Percentiles rank a stretch among this genome's conserved stretches.
Evolutionary conservation across 1,140 invertebrate species (phyloP).

Genomic region (Dendrolimus kikuchii): DNA sequence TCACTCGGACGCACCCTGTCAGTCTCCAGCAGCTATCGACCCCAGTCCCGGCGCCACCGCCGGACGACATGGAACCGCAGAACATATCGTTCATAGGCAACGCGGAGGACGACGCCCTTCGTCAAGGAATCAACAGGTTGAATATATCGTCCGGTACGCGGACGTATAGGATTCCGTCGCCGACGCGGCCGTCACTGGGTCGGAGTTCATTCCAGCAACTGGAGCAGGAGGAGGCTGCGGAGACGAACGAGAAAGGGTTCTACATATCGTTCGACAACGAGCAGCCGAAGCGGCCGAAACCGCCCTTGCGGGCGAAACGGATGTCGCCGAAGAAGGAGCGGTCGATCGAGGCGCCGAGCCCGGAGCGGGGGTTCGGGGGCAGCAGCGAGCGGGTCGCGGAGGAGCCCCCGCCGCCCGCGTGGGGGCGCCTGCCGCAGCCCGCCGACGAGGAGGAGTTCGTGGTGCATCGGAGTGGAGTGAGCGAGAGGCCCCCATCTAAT

Average conservation of each 20-base stretch:
- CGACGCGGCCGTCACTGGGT: constrained; percentile 81
- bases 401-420: constrained; percentile 6
- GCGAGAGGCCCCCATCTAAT: constrained; percentile 16
- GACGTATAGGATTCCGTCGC: constrained; percentile 89
- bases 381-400: neutral
- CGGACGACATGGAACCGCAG: constrained; percentile 90
- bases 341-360: constrained; percentile 48
- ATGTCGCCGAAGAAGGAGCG: constrained; percentile 84
- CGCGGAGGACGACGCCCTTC: constrained; percentile 72
- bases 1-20: constrained; percentile 35
- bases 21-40: constrained; percentile 60
- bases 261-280: constrained; percentile 95
- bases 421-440: constrained; percentile 24
- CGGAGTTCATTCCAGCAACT: constrained; percentile 81
- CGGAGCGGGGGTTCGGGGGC: constrained; percentile 45
- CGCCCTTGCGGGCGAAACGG: constrained; percentile 83
- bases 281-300: constrained; percentile 90
- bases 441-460: constrained; percentile 28
- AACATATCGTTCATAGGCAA: constrained; percentile 93
- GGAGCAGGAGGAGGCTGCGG: constrained; percentile 58
- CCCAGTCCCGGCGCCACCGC: constrained; percentile 75
- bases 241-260: constrained; percentile 88
- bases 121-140: constrained; percentile 78
- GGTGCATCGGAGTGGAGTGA: constrained; percentile 21
- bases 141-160: constrained; percentile 90